Conservation (phyloP, 2,113 vertebrate species). For the Cariama cristata region DNA sequence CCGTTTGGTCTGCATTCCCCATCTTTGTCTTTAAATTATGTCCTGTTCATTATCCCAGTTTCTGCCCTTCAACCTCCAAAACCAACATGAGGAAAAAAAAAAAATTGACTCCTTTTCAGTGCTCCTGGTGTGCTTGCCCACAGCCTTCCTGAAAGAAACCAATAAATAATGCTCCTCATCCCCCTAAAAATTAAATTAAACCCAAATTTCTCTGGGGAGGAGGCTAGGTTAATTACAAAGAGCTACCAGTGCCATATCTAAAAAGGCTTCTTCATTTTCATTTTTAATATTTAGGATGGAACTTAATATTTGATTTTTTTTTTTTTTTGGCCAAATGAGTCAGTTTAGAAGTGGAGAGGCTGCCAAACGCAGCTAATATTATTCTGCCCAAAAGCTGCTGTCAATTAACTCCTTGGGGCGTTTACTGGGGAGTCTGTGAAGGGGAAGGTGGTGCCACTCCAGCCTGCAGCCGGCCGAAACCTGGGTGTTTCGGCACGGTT, state of each 20-base stretch:
- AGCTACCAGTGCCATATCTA: conserved; percentile 31
- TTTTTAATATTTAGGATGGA: conserved; percentile 33
- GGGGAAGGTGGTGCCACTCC: not conserved
- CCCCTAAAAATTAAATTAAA: conserved; percentile 67
- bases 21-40: not conserved
- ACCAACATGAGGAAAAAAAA: not conserved
- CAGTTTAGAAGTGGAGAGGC: not conserved
- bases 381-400: not conserved
- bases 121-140: not conserved
- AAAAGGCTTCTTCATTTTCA: not conserved
- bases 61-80: not conserved
- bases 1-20: not conserved
- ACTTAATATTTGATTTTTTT: not conserved
- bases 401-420: not conserved
- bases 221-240: conserved; percentile 60
- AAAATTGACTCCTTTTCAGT: not conserved
- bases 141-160: conserved; percentile 8
- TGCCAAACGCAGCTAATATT: not conserved
- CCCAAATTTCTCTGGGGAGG: conserved; percentile 38
- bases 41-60: not conserved
- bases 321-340: not conserved
- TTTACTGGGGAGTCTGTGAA: not conserved
- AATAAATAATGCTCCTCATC: conserved; percentile 44
- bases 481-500: not conserved
- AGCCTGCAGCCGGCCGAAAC: not conserved